These are phyloP conservation scores for Crenichthys baileyi DNA, from an alignment of 2,797 vertebrate species.

Conservation along the genomic window DNA sequence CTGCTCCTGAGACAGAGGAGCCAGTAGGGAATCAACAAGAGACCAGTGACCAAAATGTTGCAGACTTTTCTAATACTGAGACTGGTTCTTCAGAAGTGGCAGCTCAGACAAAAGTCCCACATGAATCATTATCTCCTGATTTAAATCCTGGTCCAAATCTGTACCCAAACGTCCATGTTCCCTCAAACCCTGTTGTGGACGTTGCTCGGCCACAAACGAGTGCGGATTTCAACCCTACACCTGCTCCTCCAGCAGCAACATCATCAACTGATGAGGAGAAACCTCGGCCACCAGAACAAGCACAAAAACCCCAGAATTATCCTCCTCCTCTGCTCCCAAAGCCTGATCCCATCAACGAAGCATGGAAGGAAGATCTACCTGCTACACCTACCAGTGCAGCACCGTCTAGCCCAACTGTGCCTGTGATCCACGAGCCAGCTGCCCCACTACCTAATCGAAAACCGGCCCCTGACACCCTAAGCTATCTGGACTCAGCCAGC, in stretches of 20 bases:
- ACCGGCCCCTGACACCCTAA: conserved; percentile 85
- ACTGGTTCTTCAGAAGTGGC: conserved; percentile 1
- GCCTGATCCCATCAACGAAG: conserved; percentile 23
- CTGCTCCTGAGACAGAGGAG: conserved; percentile 33
- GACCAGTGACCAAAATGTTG: conserved; percentile 14
- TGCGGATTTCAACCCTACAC: conserved; percentile 42
- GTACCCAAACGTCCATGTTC: conserved; percentile 71
- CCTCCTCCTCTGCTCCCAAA: conserved; percentile 53
- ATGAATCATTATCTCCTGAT: conserved; percentile 56
- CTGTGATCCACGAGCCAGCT: conserved; percentile 76
- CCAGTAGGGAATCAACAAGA: conserved; percentile 29
- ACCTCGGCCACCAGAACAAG: conserved; percentile 47
- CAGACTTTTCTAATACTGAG: conserved; percentile 17
- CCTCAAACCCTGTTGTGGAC: conserved; percentile 55
- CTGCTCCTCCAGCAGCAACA: conserved; percentile 27
- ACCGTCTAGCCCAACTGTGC: conserved; percentile 63
- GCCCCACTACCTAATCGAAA: conserved; percentile 43
- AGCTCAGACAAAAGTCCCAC: conserved; percentile 18
- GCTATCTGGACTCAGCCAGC: conserved; percentile 91
- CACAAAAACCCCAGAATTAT: conserved; percentile 45
- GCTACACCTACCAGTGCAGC: conserved; percentile 51
- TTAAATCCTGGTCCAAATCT: conserved; percentile 71
- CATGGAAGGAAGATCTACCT: conserved; percentile 45
- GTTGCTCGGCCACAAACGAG: conserved; percentile 44
- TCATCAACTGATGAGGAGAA: conserved; percentile 39